Percentiles rank a stretch among this genome's conserved stretches.
Conservation (phyloP, 2,113 vertebrate species). For the Ophiodon elongatus region DNA sequence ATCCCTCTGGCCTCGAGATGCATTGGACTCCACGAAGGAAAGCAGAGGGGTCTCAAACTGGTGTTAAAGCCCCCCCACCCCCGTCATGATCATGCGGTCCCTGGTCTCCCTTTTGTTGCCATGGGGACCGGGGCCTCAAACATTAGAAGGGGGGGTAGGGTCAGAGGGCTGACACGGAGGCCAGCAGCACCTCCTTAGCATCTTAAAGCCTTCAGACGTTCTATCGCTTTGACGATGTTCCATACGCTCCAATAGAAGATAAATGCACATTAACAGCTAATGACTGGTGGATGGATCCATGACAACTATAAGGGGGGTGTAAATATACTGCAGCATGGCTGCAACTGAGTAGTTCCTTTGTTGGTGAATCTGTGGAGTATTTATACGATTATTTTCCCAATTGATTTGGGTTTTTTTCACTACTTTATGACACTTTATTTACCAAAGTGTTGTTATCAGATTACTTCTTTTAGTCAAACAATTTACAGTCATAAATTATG, state of each 20-base stretch:
- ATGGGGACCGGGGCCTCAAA: slow-evolving; percentile 54
- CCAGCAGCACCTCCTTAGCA: slow-evolving; percentile 58
- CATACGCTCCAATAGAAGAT: slow-evolving; percentile 18
- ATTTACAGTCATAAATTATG: not conserved
- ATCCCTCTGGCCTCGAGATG: slow-evolving; percentile 50
- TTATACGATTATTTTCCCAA: not conserved
- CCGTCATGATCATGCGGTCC: slow-evolving; percentile 31
- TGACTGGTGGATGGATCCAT: not conserved
- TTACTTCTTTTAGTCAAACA: not conserved
- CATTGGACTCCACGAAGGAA: slow-evolving; percentile 27
- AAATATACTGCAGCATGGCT: not conserved
- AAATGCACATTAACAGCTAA: slow-evolving; percentile 26
- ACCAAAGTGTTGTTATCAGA: not conserved
- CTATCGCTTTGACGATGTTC: slow-evolving; percentile 22
- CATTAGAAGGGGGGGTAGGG: slow-evolving; percentile 13
- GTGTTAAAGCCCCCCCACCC: slow-evolving; percentile 35
- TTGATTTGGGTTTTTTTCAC: not conserved
- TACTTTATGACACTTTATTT: not conserved
- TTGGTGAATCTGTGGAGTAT: not conserved
- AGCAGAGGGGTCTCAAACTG: slow-evolving; percentile 18
- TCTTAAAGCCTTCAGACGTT: slow-evolving; percentile 49
- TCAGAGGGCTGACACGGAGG: slow-evolving; percentile 59
- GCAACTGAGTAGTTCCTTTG: not conserved
- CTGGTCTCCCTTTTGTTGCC: slow-evolving; percentile 59
- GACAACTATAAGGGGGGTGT: not conserved